A percentile compares a stretch with the other conserved stretches of the same genome.
phyloP scores from a whole-genome alignment of 2,797 vertebrate species.

The Centropyge bicolor region DNA sequence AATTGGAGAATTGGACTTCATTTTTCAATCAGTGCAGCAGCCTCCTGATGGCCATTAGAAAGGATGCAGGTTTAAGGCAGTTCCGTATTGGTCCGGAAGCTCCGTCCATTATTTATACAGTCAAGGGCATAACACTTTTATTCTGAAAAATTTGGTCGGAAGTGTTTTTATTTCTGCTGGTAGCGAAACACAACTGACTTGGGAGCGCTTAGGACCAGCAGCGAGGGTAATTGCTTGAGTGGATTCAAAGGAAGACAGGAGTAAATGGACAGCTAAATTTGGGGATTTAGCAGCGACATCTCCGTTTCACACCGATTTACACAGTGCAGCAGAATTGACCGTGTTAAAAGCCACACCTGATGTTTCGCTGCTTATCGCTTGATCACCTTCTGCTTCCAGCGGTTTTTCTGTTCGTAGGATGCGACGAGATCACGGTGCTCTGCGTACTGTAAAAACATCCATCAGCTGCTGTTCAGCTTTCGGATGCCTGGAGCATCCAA shows the following conservation, averaged over 20 bases:
- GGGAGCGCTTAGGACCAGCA: constrained; percentile 25
- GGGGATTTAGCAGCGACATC: constrained; percentile 20
- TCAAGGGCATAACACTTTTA: constrained; percentile 23
- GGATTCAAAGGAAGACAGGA: constrained; percentile 4
- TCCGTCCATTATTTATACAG: too few species aligned
- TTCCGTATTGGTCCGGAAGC: too few species aligned
- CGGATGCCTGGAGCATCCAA: not conserved
- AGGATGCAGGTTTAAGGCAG: too few species aligned
- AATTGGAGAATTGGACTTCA: too few species aligned
- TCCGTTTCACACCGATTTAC: not conserved
- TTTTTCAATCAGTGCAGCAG: too few species aligned
- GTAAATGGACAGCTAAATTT: constrained; percentile 25
- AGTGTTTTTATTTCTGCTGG: not conserved
- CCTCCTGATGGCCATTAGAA: too few species aligned
- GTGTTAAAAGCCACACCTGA: not conserved
- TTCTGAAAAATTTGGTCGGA: constrained; percentile 25
- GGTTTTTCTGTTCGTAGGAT: constrained; percentile 12
- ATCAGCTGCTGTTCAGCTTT: constrained; percentile 12
- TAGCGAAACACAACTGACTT: not conserved
- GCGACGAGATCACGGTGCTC: constrained; percentile 41
- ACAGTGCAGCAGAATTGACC: not conserved
- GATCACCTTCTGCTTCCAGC: not conserved
- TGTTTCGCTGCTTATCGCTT: not conserved
- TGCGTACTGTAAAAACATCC: constrained; percentile 14
- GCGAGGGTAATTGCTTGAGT: constrained; percentile 20